A percentile compares a stretch with the other conserved stretches of the same genome.
These are phyloP conservation scores for Athetis lepigone DNA, from an alignment of 2,888 invertebrate species.

Conservation along the genomic window DNA sequence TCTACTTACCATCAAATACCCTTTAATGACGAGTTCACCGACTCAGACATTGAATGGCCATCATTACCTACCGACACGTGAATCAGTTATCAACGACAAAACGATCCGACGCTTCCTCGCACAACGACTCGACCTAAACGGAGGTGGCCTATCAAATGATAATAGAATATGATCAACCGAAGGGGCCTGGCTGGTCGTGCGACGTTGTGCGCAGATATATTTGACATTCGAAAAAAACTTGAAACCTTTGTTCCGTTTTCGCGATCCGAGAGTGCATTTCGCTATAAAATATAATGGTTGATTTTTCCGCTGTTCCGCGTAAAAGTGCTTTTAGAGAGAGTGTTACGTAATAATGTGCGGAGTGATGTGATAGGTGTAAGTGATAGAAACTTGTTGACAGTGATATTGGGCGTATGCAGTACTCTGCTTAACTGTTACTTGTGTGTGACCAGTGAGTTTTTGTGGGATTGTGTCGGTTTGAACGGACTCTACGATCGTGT, in stretches of 20 bases:
- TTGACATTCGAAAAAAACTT: constrained; percentile 63
- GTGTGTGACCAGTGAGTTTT: constrained; percentile 27
- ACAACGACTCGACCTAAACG: constrained; percentile 83
- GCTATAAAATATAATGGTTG: constrained; percentile 76
- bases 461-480: constrained; percentile 35
- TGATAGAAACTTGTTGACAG: constrained; percentile 49
- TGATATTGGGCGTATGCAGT: constrained; percentile 42
- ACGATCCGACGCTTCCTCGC: constrained; percentile 71
- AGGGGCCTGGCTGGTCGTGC: constrained; percentile 85
- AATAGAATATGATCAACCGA: constrained; percentile 80
- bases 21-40: constrained; percentile 70
- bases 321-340: constrained; percentile 67
- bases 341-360: constrained; percentile 65
- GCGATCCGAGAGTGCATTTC: constrained; percentile 70
- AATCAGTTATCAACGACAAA: constrained; percentile 67
- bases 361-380: constrained; percentile 65
- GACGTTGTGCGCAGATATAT: constrained; percentile 80
- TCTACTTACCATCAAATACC: constrained; percentile 13
- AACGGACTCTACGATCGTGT: constrained; percentile 19
- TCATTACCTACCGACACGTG: constrained; percentile 59
- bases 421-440: constrained; percentile 34
- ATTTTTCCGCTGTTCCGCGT: constrained; percentile 61
- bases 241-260: constrained; percentile 42
- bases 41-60: constrained; percentile 64
- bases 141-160: constrained; percentile 89